Evolutionary conservation across 2,888 invertebrate species (phyloP), one percentile per base, ranked within the genome.

Genomic region (Lacanobia oleracea): DNA sequence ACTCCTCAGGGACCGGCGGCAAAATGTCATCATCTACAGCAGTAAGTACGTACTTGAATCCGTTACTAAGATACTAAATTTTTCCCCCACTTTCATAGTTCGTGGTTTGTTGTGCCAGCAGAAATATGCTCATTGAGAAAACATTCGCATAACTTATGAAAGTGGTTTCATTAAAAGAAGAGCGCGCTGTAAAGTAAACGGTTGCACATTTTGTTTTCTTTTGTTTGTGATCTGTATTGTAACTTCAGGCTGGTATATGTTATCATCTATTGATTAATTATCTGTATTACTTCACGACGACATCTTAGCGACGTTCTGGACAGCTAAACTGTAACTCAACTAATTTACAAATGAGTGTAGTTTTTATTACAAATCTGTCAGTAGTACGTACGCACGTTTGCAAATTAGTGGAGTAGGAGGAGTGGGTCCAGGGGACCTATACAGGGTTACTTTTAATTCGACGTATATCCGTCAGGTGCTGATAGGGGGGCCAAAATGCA

Each of bases 1-100:
- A 53, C 33, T 68, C 67, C 63, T 65, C 0, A 18, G 61, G 68
- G 75, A 72, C 62, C 23, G 66, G 33, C 63, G 62, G 23, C 50
- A 23, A 74, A 85, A 76, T 79, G 73, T 75, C 83, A 79, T 72
- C 66, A 65, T 70, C 56, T 37, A 50, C 48, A 51, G 45, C 16
- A n/a, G n/a, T n/a, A n/a, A 33, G 50, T 73, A 27, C 40, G 53
- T 50, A 75, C 53, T 48, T 61, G 16, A 48, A 59, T 40, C 56
- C 40, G 61, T 70, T 18, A 67, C 37, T 21, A 45, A 16, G 21
- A 37, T 54, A 74, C 67, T 57, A 74, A 82, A 62, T 53, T 45
- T 54, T 45, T 72, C 23, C 54, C 51, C 50, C 43, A 50, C 21
- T 70, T 64, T 61, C 45, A 66, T 72, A 72, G 67, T 67, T 53